Evolutionary conservation across 2,888 invertebrate species (phyloP).

Genomic region (Ommatoiulus sabulosus): DNA sequence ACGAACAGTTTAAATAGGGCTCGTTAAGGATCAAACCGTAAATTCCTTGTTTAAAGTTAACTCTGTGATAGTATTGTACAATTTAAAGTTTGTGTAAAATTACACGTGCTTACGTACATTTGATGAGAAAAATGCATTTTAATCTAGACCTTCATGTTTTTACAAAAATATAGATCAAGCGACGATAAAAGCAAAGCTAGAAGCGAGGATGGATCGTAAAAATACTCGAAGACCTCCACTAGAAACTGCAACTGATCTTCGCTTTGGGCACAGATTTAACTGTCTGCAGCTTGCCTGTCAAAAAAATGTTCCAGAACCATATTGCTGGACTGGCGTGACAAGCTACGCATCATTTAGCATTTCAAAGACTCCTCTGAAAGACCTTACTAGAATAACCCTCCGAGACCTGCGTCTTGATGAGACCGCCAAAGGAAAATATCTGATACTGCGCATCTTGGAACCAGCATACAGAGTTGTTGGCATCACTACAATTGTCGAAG

Average conservation of each 20-base stretch:
- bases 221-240: background rate
- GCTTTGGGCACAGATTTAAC: background rate
- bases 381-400: background rate
- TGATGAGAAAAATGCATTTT: too few relatives aligned
- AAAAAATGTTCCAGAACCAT: too few relatives aligned
- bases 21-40: too few relatives aligned
- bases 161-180: background rate
- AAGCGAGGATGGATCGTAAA: background rate
- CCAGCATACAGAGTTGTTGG: background rate
- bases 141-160: background rate
- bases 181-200: background rate
- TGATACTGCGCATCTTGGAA: background rate
- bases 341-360: background rate
- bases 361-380: constrained; percentile 5
- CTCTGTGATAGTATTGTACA: too few relatives aligned
- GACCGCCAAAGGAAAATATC: background rate
- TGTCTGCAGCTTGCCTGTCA: too few relatives aligned
- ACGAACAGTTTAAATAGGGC: too few relatives aligned
- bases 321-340: too few relatives aligned
- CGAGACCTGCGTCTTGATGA: background rate
- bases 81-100: too few relatives aligned
- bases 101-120: too few relatives aligned
- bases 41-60: too few relatives aligned
- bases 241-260: background rate
- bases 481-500: background rate